These are phyloP conservation scores for Ailurus styani DNA, from an alignment of 2,113 vertebrate species.

Conservation along the genomic window DNA sequence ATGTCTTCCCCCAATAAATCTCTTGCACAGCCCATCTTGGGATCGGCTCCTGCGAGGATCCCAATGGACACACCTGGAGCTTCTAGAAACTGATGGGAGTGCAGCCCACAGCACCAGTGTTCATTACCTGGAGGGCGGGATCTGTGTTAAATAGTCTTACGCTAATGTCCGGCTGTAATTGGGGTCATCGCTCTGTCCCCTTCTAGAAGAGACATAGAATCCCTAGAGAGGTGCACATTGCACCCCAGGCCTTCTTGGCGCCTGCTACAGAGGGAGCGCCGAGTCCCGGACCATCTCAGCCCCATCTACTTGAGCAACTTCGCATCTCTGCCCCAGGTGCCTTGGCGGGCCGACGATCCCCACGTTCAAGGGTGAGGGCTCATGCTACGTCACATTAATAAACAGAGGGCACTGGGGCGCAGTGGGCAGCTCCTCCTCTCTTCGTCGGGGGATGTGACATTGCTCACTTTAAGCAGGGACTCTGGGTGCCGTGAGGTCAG, in stretches of 20 bases:
- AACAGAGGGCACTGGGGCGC: neutral
- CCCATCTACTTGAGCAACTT: neutral
- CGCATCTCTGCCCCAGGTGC: rapidly evolving
- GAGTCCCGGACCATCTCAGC: neutral
- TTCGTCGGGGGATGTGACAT: neutral
- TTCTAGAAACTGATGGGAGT: neutral
- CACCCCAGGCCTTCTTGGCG: neutral
- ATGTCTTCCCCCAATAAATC: rapidly evolving
- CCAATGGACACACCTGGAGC: neutral
- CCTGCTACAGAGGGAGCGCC: neutral
- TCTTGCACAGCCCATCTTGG: neutral
- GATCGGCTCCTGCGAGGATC: neutral
- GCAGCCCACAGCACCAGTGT: neutral
- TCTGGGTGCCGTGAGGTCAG: neutral
- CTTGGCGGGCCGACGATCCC: neutral
- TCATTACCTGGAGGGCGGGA: neutral
- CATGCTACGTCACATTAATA: neutral
- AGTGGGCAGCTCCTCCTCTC: neutral
- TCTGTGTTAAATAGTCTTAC: too few species aligned
- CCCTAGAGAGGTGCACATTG: rapidly evolving
- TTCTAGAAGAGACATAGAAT: neutral
- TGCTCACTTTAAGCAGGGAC: neutral
- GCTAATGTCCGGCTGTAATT: neutral
- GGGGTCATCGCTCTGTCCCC: neutral
- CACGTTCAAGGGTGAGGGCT: neutral